Percentiles rank a stretch among this genome's conserved stretches.
These are phyloP conservation scores for Troides oblongomaculatus DNA, from an alignment of 2,888 invertebrate genomes.

Conservation along the genomic window DNA sequence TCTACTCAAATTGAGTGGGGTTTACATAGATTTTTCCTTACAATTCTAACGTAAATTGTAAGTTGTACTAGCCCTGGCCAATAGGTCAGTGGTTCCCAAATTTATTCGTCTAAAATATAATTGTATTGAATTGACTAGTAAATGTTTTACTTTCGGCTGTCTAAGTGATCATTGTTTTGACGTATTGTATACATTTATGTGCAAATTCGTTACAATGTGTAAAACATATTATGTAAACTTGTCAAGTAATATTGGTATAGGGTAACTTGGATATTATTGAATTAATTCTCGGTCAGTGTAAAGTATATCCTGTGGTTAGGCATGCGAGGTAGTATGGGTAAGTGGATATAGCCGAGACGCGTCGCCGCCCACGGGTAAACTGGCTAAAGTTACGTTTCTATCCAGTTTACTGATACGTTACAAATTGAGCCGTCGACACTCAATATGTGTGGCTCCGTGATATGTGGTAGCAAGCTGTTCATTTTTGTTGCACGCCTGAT, in stretches of 20 bases:
- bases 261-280: slow-evolving; percentile 12
- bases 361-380: slow-evolving; percentile 53
- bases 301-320: slow-evolving; percentile 60
- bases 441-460: slow-evolving; percentile 42
- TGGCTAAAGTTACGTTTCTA: slow-evolving; percentile 54
- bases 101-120: neutral
- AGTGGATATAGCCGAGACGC: slow-evolving; percentile 53
- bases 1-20: slow-evolving; percentile 67
- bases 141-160: too few relatives aligned
- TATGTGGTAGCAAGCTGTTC: slow-evolving; percentile 36
- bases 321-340: slow-evolving; percentile 43
- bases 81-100: slow-evolving; percentile 13
- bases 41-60: slow-evolving; percentile 50
- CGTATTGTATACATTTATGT: neutral
- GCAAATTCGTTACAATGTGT: neutral
- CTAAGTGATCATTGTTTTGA: neutral
- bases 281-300: slow-evolving; percentile 41
- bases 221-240: neutral
- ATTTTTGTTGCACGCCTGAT: slow-evolving; percentile 8
- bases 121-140: neutral
- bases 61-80: slow-evolving; percentile 18
- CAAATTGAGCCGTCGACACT: slow-evolving; percentile 60
- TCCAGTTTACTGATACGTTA: slow-evolving; percentile 57
- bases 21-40: slow-evolving; percentile 64
- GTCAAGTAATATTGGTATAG: slow-evolving; percentile 20